These are phyloP conservation scores for Naso thynnoides DNA, from an alignment of 2,797 vertebrate genomes.

Conservation along the genomic window DNA sequence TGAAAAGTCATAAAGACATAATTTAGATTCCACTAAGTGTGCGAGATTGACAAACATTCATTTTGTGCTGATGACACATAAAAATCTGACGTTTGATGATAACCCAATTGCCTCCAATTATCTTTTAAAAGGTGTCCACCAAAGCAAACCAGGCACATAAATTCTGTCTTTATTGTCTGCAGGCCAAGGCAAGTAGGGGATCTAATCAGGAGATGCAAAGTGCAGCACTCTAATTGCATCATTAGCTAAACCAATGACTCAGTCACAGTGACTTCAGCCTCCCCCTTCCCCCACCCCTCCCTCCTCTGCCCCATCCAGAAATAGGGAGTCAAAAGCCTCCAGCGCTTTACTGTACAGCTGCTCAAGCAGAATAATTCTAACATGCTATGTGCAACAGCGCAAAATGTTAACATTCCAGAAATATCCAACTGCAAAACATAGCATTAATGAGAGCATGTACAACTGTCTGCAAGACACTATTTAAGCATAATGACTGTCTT, in stretches of 20 bases:
- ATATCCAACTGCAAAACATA: conserved; percentile 73
- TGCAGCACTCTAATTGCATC: conserved; percentile 83
- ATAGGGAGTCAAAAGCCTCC: conserved; percentile 80
- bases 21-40: conserved; percentile 5
- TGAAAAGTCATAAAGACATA: neutral
- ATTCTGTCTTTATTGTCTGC: conserved; percentile 49
- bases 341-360: conserved; percentile 81
- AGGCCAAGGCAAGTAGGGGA: conserved; percentile 56
- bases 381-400: conserved; percentile 81
- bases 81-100: conserved; percentile 25
- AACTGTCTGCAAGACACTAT: conserved; percentile 37
- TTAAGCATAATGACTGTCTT: conserved; percentile 16
- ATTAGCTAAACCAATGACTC: conserved; percentile 86
- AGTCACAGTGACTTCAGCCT: conserved; percentile 75
- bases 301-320: conserved; percentile 77
- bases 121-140: conserved; percentile 40
- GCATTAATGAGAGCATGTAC: conserved; percentile 58
- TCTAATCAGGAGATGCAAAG: conserved; percentile 81
- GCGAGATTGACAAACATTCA: conserved; percentile 16
- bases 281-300: conserved; percentile 56
- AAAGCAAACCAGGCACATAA: conserved; percentile 36
- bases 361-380: conserved; percentile 84
- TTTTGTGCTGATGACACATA: conserved; percentile 31
- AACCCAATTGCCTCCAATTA: conserved; percentile 34
- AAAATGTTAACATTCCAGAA: conserved; percentile 83